Evolutionary conservation across 2,888 invertebrate species (phyloP), one percentile per base, ranked within the genome.

Genomic region (Orthosia cruda): DNA sequence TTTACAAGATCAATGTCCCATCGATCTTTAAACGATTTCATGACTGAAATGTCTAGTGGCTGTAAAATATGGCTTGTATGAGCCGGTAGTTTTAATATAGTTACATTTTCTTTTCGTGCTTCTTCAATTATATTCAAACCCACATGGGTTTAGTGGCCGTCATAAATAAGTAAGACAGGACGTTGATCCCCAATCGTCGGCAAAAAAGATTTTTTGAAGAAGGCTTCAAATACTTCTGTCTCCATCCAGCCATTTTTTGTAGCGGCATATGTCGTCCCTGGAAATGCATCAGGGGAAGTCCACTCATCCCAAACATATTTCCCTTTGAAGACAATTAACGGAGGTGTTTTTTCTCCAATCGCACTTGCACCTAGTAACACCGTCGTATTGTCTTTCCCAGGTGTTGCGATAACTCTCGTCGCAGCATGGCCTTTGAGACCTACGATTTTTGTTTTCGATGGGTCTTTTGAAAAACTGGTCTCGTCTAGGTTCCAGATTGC

Each of bases 361-460:
- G 81, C 81, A 49, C 68, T 79, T n/a, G 64, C 59, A n/a, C 69
- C 70, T n/a, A 77, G 61, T 45, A 82, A 57, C 9, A 82, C 79
- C 11, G 82, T 82, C 0, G 74, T 82, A 47, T 82, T 82, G n/a
- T 79, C 75, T 47, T 63, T 78, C 59, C 76, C 79, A 40, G 78
- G 71, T n/a, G 66, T 66, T 15, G 71, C 58, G 40, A 74, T 81
- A 3, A 64, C 50, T 65, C 76, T 69, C 40, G 71, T 81, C 4
- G 74, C 62, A 4, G 76, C 55, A 23, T 62, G 16, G 23, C 54
- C 70, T 70, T 55, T 62, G 12, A 15, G 13, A 12, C 52, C 62
- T 45, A 61, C 45, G 12, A 61, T 61, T 61, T 61, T 47, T 45
- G 45, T 45, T 20, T 61, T 20, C 45, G 40, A 32, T 16, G 61